Conservation (phyloP, 2,797 vertebrate species). For the Anas flavirostris region DNA sequence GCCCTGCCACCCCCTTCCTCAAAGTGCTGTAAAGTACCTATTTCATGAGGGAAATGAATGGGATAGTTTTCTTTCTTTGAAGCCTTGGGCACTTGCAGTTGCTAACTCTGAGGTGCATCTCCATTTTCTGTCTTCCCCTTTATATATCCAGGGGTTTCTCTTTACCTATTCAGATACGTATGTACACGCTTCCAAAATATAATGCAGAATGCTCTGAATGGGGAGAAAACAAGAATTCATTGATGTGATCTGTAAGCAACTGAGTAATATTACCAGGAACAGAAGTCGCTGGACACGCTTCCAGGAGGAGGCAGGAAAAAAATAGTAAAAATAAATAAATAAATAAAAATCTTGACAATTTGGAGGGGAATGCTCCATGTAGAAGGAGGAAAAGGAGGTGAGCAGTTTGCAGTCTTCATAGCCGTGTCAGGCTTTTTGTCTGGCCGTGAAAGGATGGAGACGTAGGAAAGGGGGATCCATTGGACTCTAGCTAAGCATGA, state of each 20-base stretch:
- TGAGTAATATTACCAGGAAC: background rate
- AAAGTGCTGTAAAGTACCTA: background rate
- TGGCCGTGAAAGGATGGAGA: background rate
- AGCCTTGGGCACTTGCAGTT: background rate
- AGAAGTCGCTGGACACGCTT: background rate
- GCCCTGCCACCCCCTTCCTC: background rate
- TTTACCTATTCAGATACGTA: background rate
- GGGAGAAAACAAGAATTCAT: background rate
- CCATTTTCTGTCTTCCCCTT: background rate
- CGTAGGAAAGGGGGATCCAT: background rate
- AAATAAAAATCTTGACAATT: background rate
- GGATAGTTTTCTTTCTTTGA: background rate
- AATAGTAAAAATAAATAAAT: background rate
- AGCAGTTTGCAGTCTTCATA: background rate
- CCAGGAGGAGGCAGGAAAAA: background rate
- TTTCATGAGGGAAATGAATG: background rate
- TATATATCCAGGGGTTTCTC: background rate
- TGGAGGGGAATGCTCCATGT: background rate
- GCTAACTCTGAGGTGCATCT: background rate
- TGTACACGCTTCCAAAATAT: background rate
- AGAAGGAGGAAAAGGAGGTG: background rate
- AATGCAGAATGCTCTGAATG: background rate
- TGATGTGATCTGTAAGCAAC: background rate
- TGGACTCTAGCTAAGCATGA: background rate
- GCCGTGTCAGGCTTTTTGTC: background rate